phyloP scores from a whole-genome alignment of 2,797 vertebrate species.

The Tenualosa ilisha region DNA sequence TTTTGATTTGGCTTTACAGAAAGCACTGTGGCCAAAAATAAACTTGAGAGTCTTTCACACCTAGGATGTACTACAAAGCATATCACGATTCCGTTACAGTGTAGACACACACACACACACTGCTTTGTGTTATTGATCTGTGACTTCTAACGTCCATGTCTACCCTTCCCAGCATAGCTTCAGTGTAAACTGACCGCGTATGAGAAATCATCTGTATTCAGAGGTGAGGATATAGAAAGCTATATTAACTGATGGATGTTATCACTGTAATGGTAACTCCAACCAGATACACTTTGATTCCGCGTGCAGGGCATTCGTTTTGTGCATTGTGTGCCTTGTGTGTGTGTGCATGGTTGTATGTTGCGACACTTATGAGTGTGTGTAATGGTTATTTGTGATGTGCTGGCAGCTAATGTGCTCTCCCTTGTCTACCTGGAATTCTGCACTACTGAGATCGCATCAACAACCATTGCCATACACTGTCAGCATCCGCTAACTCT shows the following conservation, averaged over 20 bases:
- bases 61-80: neutral
- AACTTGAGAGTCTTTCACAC: conserved; percentile 1
- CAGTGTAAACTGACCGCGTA: neutral
- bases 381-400: too few species aligned
- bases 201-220: neutral
- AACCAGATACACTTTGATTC: neutral
- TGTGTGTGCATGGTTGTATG: neutral
- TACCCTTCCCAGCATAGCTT: neutral
- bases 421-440: too few species aligned
- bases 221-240: neutral
- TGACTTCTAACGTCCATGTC: neutral
- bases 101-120: neutral
- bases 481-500: too few species aligned
- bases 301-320: neutral
- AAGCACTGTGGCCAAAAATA: neutral
- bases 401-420: neutral
- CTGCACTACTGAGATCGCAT: too few species aligned
- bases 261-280: neutral
- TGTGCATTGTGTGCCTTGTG: neutral
- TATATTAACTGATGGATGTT: neutral
- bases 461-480: too few species aligned
- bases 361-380: too few species aligned
- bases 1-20: conserved; percentile 10
- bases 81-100: neutral
- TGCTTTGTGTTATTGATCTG: conserved; percentile 6